Base-by-base conservation (phyloP, 2,888 invertebrate species). In the Osedax frankpressi region DNA sequence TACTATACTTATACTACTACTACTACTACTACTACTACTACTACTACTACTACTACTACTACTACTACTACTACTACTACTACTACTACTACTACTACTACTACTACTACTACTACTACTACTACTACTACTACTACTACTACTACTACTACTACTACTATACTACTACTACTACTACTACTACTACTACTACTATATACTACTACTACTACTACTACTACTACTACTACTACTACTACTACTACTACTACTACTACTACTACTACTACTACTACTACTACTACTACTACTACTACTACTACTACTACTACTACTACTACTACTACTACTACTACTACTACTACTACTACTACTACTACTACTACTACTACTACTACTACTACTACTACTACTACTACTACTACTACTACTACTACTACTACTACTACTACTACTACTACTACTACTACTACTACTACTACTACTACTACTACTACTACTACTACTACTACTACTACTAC, bases 11-110 rank as follows among this genome's bases (percentile, higher is more conserved):
- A 6, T 44, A 44, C 44, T 44, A 44, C 71, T 73, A 73, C 71
- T 73, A 73, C 73, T 73, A 73, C 73, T 73, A 73, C 73, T 73
- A 71, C 72, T 72, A 71, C 71, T 65, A 71, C 71, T 71, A 60
- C 60, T 65, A 71, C 71, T 65, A 60, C 62, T 65, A 71, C 71
- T 68, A 60, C 63, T 71, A 60, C 60, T 71, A 60, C 63, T 71
- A 60, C 60, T 65, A 60, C 71, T 65, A 60, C 71, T 65, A 71
- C 71, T 65, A 71, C 71, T 65, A 71, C 71, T 44, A 44, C 19
- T 44, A 44, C 44, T 44, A 11, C 44, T 44, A 44, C 44, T 44
- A 44, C 44, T 44, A 44, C 44, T 65, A 71, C 71, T 71, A 60
- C 30, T 71, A 71, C 71, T 65, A 71, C 71, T 71, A 71, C 71